phyloP scores from a whole-genome alignment of 2,113 vertebrate genomes.

The Balaeniceps rex region DNA sequence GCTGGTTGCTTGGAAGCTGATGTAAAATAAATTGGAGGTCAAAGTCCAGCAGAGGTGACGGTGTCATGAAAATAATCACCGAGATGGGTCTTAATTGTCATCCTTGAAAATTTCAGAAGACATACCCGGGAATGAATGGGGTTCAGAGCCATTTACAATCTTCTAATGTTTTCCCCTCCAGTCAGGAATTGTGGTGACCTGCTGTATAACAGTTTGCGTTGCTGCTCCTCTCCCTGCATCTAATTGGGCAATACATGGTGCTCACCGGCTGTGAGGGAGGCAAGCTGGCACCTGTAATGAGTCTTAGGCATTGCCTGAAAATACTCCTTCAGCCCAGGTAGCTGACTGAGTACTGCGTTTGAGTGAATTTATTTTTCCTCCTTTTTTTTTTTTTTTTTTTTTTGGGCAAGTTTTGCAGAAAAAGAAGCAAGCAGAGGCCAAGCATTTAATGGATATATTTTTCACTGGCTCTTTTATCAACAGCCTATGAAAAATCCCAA shows the following conservation, averaged over 20 bases:
- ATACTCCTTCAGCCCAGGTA: neutral
- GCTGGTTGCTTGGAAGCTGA: neutral
- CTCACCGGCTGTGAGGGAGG: neutral
- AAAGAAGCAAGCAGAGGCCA: neutral
- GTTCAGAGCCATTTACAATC: neutral
- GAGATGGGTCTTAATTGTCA: neutral
- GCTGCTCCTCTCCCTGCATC: neutral
- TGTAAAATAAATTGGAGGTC: neutral
- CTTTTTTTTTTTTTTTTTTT: neutral
- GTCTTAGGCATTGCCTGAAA: neutral
- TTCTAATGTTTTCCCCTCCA: neutral
- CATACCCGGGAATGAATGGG: neutral
- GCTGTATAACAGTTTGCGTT: neutral
- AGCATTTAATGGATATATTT: constrained; percentile 22
- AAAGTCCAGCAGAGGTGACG: neutral
- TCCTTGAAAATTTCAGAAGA: constrained; percentile 7
- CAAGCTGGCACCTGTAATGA: neutral
- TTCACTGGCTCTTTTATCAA: constrained; percentile 40
- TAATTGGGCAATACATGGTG: neutral
- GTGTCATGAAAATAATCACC: neutral
- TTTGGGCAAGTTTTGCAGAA: neutral
- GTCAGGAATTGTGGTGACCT: neutral
- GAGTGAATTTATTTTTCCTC: neutral
- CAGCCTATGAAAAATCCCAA: constrained; percentile 18
- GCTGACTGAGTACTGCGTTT: neutral